phyloP scores from a whole-genome alignment of 2,888 invertebrate species.

The Drosophila subsilvestris region DNA sequence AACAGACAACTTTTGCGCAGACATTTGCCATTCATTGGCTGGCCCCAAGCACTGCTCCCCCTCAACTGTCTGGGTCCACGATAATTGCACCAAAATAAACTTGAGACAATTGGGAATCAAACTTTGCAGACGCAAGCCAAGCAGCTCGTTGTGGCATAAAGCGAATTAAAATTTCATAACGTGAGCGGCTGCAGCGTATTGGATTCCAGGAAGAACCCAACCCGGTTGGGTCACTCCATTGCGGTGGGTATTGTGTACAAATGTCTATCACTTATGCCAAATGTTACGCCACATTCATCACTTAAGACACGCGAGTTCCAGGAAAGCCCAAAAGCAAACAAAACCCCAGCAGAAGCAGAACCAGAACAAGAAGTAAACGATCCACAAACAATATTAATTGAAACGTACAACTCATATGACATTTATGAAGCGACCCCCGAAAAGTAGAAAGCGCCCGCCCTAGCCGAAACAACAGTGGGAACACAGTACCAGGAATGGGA shows the following conservation, averaged over 20 bases:
- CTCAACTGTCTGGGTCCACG: conserved; percentile 28
- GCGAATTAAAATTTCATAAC: conserved; percentile 55
- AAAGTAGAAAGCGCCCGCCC: neutral
- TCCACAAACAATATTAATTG: conserved; percentile 73
- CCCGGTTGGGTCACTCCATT: neutral
- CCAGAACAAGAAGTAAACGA: conserved; percentile 29
- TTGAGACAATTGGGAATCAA: conserved; percentile 69
- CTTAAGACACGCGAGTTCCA: conserved; percentile 57
- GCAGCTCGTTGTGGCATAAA: conserved; percentile 16
- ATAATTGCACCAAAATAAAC: conserved; percentile 59
- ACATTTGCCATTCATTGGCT: conserved; percentile 51
- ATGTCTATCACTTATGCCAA: conserved; percentile 62
- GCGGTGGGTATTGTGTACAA: conserved; percentile 42
- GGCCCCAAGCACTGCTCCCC: conserved; percentile 20
- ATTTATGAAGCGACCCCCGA: conserved; percentile 67
- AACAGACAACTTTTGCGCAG: conserved; percentile 57
- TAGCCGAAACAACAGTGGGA: too few relatives aligned
- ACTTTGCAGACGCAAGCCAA: conserved; percentile 56
- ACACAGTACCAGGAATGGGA: conserved; percentile 29
- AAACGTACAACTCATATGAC: conserved; percentile 71
- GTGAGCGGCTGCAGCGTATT: conserved; percentile 10
- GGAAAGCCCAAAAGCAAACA: conserved; percentile 42
- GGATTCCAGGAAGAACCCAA: conserved; percentile 21
- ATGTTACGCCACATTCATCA: conserved; percentile 68
- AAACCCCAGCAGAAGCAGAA: neutral